Evolutionary conservation across 2,113 vertebrate genomes (phyloP).

Genomic region (Zapornia atra): DNA sequence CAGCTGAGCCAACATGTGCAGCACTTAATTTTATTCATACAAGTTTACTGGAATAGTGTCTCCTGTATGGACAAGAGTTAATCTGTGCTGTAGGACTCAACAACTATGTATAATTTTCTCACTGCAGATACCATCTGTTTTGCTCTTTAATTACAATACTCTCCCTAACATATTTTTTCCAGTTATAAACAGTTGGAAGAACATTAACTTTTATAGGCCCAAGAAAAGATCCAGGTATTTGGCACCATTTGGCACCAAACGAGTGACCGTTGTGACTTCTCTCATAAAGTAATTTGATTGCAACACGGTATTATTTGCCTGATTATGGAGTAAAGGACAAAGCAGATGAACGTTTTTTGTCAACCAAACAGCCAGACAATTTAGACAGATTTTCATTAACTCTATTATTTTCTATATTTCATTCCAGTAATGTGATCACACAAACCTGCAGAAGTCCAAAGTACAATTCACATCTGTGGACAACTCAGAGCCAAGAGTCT

Average conservation of each 20-base stretch:
- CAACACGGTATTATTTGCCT: background rate
- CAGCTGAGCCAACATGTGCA: background rate
- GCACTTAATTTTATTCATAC: background rate
- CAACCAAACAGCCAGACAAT: background rate
- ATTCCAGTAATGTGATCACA: background rate
- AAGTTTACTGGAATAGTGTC: background rate
- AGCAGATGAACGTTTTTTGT: background rate
- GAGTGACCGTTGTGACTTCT: background rate
- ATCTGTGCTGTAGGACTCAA: background rate
- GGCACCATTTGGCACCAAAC: background rate
- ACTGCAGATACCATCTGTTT: background rate
- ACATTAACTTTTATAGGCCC: constrained; percentile 2
- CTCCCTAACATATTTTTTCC: background rate
- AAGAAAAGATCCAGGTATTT: background rate
- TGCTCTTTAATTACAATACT: constrained; percentile 26
- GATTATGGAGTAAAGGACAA: background rate
- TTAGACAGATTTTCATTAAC: background rate
- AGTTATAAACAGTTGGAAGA: constrained; percentile 5
- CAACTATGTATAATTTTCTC: background rate
- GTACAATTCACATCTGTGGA: fast-evolving
- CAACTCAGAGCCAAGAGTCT: background rate
- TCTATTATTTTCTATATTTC: background rate
- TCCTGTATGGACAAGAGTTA: background rate
- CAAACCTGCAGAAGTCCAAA: background rate
- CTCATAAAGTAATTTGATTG: background rate